Conservation (phyloP, 2,113 vertebrate genomes). For the Gymnobelideus leadbeateri region DNA sequence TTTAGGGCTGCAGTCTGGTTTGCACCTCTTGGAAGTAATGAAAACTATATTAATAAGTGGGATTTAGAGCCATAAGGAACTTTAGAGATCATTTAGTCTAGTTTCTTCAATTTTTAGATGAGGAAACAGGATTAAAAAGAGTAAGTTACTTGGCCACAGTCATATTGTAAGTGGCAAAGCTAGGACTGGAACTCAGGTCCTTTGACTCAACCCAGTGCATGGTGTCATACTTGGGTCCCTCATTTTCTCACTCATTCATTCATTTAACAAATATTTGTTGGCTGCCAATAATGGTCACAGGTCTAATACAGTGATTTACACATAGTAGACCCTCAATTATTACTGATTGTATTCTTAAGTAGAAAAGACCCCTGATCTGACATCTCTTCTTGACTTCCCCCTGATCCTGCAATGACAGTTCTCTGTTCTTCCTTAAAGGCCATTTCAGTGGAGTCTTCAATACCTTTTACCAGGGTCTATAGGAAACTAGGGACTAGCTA, state of each 20-base stretch:
- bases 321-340: neutral
- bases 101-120: neutral
- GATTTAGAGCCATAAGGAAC: neutral
- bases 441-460: neutral
- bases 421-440: neutral
- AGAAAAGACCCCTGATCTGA: neutral
- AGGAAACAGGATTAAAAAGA: neutral
- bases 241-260: no score
- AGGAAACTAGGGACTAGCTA: neutral
- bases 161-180: neutral
- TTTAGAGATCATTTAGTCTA: neutral
- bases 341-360: neutral
- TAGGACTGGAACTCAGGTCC: neutral
- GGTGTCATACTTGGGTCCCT: neutral
- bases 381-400: neutral
- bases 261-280: neutral
- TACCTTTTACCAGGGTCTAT: neutral
- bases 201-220: neutral
- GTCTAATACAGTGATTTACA: neutral
- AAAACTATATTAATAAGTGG: neutral
- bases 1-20: neutral
- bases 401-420: neutral
- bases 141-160: neutral
- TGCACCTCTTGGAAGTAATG: neutral
- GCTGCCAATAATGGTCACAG: neutral